Conservation (phyloP, 2,797 vertebrate species). For the Cyclura pinguis region DNA sequence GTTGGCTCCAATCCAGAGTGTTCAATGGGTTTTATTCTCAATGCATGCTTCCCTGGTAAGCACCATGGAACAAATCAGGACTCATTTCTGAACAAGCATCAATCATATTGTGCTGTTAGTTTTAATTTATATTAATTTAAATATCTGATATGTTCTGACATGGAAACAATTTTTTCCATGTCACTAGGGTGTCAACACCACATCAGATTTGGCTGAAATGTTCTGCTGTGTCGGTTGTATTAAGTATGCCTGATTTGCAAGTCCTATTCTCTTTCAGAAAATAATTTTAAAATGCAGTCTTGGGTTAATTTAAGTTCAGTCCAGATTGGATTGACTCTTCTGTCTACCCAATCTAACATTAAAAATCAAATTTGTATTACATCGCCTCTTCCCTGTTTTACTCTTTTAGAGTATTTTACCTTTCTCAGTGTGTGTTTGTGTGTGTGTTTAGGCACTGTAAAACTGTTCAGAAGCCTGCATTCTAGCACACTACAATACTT, state of each 20-base stretch:
- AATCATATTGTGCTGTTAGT: neutral
- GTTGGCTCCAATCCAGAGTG: neutral
- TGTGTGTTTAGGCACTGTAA: neutral
- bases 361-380: neutral
- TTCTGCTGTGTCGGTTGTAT: neutral
- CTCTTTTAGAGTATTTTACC: neutral
- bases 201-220: neutral
- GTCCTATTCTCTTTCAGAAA: neutral
- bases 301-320: neutral
- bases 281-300: neutral
- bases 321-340: neutral
- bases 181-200: neutral
- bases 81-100: neutral
- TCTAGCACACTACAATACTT: neutral
- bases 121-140: neutral
- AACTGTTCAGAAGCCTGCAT: neutral
- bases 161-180: neutral
- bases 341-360: too few species aligned
- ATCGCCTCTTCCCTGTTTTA: too few species aligned
- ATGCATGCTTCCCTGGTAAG: neutral
- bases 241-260: neutral
- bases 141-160: neutral
- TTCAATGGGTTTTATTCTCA: neutral
- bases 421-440: neutral
- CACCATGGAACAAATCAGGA: neutral